These are phyloP conservation scores for Ophraella communa DNA, from an alignment of 2,888 invertebrate species.

Conservation along the genomic window DNA sequence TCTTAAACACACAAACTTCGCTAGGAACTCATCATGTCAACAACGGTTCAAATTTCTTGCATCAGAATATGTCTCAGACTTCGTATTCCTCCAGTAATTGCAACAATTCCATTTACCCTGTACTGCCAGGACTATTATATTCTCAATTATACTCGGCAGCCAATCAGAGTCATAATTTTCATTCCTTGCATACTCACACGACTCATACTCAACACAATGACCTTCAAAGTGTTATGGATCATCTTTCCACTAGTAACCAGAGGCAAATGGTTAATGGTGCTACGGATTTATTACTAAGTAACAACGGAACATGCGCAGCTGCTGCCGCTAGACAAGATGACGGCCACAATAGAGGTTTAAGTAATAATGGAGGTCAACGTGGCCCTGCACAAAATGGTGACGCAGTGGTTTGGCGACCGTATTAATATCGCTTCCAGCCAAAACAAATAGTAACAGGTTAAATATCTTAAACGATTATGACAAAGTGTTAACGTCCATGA, in stretches of 20 bases:
- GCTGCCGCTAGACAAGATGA: conserved; percentile 68
- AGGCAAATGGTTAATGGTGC: conserved; percentile 61
- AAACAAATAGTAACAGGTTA: neutral
- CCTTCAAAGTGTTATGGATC: conserved; percentile 78
- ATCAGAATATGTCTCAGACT: conserved; percentile 56
- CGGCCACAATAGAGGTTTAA: conserved; percentile 56
- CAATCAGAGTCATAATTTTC: conserved; percentile 76
- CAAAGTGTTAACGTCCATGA: conserved; percentile 36
- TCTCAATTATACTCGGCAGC: conserved; percentile 84
- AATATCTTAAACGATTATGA: conserved; percentile 1
- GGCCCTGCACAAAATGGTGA: conserved; percentile 71
- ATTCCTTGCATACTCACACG: conserved; percentile 71
- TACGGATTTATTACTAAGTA: conserved; percentile 62
- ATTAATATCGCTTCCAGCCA: conserved; percentile 59
- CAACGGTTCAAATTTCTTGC: conserved; percentile 67
- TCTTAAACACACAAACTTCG: conserved; percentile 70
- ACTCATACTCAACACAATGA: conserved; percentile 67
- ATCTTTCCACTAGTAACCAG: conserved; percentile 68
- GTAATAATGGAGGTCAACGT: conserved; percentile 59
- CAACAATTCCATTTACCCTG: conserved; percentile 78
- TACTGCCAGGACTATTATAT: conserved; percentile 81
- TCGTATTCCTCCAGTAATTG: conserved; percentile 68
- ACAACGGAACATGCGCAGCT: conserved; percentile 67
- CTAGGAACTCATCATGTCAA: conserved; percentile 64
- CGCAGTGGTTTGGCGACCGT: conserved; percentile 78